Base-by-base conservation (phyloP, 2,797 vertebrate species). In the Buphagus erythrorhynchus region DNA sequence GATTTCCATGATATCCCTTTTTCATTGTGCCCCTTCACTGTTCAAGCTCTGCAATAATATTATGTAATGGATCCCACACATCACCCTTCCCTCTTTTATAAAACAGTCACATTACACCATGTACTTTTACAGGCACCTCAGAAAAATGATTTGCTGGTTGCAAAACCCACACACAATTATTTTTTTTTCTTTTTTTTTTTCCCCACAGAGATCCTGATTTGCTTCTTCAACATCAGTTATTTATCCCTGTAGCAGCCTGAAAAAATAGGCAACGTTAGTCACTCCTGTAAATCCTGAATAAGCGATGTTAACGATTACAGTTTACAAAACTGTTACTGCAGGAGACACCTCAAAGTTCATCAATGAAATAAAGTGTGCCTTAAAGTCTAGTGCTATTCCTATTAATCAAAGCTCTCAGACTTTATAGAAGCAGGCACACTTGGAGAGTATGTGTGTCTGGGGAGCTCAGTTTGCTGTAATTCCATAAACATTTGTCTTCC, bases 311-410 rank as follows among this genome's bases (percentile, higher is more conserved):
- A 94, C 11, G 0, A 87, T 86, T 87, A 86, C 72, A 87, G 75
- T 93, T 94, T 93, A 91, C 84, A 89, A 92, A 97, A 87, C 67
- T 5, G 28, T 77, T 94, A 71, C 71, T 71, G 68, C 75, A 54
- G 71, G 81, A 96, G 93, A 96, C 90, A 93, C 61, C 71, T 87
- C 57, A 61, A 96, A 96, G 95, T 87, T 97, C 86, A 92, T 82
- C 95, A 95, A 55, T 65, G 86, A 96, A 96, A 96, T 82, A 89
- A 94, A 94, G 86, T 89, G 54, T 0, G 0, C 68, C 84, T 85
- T 87, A 75, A 92, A 93, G 57, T 74, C 61, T 79, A 74, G 68
- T 74, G 72, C 61, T 91, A 48, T 20, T 93, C 28, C 72, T 86
- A 90, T 92, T 72, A 57, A 95, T 95, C 96, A 95, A 80, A 92